phyloP scores from a whole-genome alignment of 2,113 vertebrate species.

The Falco punctatus region DNA sequence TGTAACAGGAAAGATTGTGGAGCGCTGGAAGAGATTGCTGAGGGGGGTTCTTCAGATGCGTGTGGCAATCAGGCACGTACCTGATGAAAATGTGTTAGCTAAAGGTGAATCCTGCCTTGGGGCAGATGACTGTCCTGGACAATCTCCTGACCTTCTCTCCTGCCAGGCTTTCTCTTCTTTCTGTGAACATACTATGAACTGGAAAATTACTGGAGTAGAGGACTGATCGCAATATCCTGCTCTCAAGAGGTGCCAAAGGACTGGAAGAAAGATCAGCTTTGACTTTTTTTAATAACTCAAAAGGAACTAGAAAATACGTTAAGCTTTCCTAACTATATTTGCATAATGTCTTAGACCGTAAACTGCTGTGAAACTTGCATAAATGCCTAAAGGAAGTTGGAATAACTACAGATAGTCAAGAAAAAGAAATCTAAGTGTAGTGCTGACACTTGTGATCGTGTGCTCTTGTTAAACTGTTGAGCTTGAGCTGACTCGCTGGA shows the following conservation, averaged over 20 bases:
- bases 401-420: not conserved
- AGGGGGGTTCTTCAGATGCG: not conserved
- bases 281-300: not conserved
- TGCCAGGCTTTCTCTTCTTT: not conserved
- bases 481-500: not conserved
- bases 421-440: not conserved
- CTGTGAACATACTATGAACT: not conserved
- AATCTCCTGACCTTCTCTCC: not conserved
- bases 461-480: not conserved
- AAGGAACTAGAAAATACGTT: not conserved
- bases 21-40: not conserved
- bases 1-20: not conserved
- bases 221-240: not conserved
- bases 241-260: not conserved
- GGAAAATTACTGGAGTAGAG: not conserved
- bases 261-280: not conserved
- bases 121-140: not conserved
- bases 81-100: not conserved
- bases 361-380: not conserved
- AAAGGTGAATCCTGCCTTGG: not conserved
- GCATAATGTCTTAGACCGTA: not conserved
- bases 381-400: not conserved
- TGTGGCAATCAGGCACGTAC: fast-evolving
- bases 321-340: not conserved
- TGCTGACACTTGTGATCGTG: not conserved